These are phyloP conservation scores for Betta splendens DNA, from an alignment of 2,797 vertebrate genomes.

Conservation along the genomic window DNA sequence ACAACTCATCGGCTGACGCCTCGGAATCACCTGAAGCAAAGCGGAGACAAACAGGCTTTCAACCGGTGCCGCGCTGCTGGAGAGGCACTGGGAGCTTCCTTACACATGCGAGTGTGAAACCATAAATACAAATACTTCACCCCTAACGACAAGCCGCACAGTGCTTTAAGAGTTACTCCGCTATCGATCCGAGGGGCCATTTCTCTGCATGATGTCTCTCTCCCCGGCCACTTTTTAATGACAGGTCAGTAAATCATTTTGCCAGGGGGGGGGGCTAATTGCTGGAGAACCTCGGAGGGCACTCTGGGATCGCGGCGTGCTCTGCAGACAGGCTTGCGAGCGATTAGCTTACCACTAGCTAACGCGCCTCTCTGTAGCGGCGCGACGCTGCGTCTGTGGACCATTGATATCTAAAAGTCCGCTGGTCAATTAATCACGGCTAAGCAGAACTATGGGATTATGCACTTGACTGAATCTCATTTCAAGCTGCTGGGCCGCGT, in stretches of 20 bases:
- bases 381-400: constrained; percentile 43
- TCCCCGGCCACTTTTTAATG: constrained; percentile 64
- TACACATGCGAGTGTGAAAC: constrained; percentile 20
- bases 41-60: background rate
- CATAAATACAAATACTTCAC: constrained; percentile 31
- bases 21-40: background rate
- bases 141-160: constrained; percentile 33
- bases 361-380: constrained; percentile 22
- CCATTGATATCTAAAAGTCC: constrained; percentile 56
- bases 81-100: constrained; percentile 18
- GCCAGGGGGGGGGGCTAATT: constrained; percentile 50
- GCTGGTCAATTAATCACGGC: constrained; percentile 80
- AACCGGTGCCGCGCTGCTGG: constrained; percentile 6
- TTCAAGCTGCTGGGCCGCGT: constrained; percentile 75
- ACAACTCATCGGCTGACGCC: background rate
- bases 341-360: constrained; percentile 21
- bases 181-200: constrained; percentile 70
- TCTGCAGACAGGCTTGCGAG: constrained; percentile 23
- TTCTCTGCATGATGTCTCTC: constrained; percentile 67
- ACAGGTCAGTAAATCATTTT: constrained; percentile 66
- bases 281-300: constrained; percentile 41
- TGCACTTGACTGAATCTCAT: constrained; percentile 80
- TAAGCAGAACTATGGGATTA: constrained; percentile 79
- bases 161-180: constrained; percentile 55
- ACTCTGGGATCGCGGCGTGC: constrained; percentile 41